Conservation (phyloP, 1,140 invertebrate genomes). For the Frieseomelitta varia region DNA sequence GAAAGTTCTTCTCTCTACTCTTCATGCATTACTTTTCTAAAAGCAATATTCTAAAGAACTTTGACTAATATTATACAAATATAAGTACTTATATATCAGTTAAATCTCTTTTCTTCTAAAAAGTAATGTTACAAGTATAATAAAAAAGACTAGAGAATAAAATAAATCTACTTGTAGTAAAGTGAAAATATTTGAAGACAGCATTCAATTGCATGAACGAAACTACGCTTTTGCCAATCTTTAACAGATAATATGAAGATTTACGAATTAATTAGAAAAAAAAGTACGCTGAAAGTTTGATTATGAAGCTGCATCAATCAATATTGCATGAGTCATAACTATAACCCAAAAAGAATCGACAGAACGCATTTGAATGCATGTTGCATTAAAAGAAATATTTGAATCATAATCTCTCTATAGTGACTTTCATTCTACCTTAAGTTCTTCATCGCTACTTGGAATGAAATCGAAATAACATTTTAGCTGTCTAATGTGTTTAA, state of each 20-base stretch:
- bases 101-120: background rate
- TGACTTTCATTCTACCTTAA: background rate
- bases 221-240: background rate
- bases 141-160: background rate
- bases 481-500: background rate
- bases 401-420: background rate
- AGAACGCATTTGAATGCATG: constrained; percentile 21
- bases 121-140: background rate
- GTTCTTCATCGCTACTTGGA: background rate
- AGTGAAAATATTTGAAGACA: background rate
- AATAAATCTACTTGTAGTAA: no score
- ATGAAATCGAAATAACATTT: background rate
- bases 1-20: background rate
- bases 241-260: background rate
- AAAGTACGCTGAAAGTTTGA: background rate
- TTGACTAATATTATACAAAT: background rate
- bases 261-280: background rate
- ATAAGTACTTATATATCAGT: no score
- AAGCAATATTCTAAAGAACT: background rate
- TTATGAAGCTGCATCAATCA: constrained; percentile 21
- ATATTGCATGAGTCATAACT: constrained; percentile 31
- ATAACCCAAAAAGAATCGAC: background rate
- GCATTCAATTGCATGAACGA: background rate
- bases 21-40: background rate
- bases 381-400: background rate